Evolutionary conservation across 2,888 invertebrate genomes (phyloP), one percentile per base, ranked within the genome.

Genomic region (Troides aeacus): DNA sequence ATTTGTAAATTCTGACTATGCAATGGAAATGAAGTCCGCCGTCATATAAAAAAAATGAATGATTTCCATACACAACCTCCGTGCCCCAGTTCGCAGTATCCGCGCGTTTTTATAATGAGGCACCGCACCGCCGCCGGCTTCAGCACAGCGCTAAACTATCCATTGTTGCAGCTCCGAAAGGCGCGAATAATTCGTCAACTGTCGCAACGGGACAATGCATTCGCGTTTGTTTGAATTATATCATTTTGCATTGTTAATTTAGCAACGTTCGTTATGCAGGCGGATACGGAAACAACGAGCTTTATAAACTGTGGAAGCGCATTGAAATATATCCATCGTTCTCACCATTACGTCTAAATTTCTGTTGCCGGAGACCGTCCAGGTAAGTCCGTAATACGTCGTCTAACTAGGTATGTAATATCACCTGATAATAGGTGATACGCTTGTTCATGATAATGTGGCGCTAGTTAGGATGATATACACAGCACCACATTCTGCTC

Each of bases 141-240:
- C 53, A 60, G 68, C 50, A 42, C 17, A 53, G 61, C 53, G 69
- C 64, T 57, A 64, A 64, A 69, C 69, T 69, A 53, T 69, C 64
- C 61, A 69, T 69, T 69, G 69, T 69, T 69, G 62, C 57, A 56
- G 60, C 64, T 62, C 64, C 53, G 57, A 64, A 69, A 69, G 68
- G 68, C 60, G 64, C 59, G 68, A 64, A 64, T 69, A 56, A 64
- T 69, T 59, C 64, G 60, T 69, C 68, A 69, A 24, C 59, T 64
- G 64, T 69, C 68, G 59, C 58, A 59, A 42, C 30, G 60, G 64
- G 50, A 65, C 64, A 68, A 59, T 64, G 64, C 46, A 50, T 53
- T 61, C 53, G 30, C 61, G 60, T 61, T 56, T 30, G 60, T 60
- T 64, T 65, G 59, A 36, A 69, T 64, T 64, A 59, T 65, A 60